Percentiles rank a stretch among this genome's conserved stretches.
Conservation (phyloP, 1,140 invertebrate genomes). For the Diplogasteroides magnus region DNA sequence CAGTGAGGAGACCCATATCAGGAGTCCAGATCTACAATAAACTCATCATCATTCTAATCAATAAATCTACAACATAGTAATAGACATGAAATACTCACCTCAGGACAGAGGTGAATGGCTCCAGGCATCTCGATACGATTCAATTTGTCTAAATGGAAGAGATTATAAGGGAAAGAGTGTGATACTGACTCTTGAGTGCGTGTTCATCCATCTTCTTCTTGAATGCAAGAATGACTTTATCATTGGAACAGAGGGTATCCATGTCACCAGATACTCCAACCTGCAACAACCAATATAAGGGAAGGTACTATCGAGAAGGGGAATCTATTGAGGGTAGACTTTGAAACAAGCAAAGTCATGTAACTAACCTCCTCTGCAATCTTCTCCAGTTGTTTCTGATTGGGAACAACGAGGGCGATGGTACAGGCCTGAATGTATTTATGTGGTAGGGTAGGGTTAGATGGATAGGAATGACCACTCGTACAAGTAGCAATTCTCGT, state of each 20-base stretch:
- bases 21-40: slow-evolving; percentile 31
- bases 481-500: too few species aligned
- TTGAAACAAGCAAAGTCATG: too few species aligned
- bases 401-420: slow-evolving; percentile 84
- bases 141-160: slow-evolving; percentile 23
- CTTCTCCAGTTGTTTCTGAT: slow-evolving; percentile 59
- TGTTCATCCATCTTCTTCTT: slow-evolving; percentile 23
- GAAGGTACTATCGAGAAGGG: too few species aligned
- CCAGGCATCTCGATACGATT: slow-evolving; percentile 15
- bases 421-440: slow-evolving; percentile 55
- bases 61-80: too few species aligned
- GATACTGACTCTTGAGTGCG: slow-evolving; percentile 20
- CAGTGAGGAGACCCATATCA: slow-evolving; percentile 22
- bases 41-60: too few species aligned
- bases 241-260: slow-evolving; percentile 16
- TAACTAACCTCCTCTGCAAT: slow-evolving; percentile 54
- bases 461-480: too few species aligned
- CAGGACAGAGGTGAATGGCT: slow-evolving; percentile 18
- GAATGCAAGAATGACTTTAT: slow-evolving; percentile 15
- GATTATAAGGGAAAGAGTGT: too few species aligned
- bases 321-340: too few species aligned
- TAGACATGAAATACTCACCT: slow-evolving; percentile 21
- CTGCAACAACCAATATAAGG: too few species aligned
- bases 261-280: neutral
- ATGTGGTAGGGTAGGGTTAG: neutral